Evolutionary conservation across 2,888 invertebrate genomes (phyloP).

Genomic region (Halictus ligatus): DNA sequence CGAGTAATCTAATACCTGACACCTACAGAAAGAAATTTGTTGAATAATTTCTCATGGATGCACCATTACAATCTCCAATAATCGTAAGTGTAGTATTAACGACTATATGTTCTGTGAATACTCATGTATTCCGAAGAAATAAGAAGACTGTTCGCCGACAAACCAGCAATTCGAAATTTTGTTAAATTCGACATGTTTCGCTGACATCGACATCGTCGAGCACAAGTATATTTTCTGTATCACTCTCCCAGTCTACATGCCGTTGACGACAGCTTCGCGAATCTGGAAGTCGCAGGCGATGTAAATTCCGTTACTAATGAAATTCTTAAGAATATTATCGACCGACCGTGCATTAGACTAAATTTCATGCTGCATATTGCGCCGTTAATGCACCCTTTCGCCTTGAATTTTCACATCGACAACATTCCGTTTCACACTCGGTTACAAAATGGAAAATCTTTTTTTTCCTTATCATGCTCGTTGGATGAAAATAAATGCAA

Average conservation of each 20-base stretch:
- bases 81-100: no score
- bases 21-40: no score
- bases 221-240: conserved; percentile 57
- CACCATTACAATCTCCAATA: no score
- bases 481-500: background rate
- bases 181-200: conserved; percentile 32
- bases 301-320: conserved; percentile 37
- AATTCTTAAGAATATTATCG: conserved; percentile 25
- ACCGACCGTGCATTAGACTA: conserved; percentile 10
- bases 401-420: background rate
- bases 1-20: no score
- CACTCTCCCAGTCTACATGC: conserved; percentile 28
- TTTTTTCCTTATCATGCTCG: background rate
- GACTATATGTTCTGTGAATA: no score
- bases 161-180: conserved; percentile 12
- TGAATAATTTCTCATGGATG: no score
- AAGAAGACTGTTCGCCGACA: background rate
- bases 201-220: conserved; percentile 19
- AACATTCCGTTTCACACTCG: background rate
- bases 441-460: background rate
- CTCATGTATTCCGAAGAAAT: background rate
- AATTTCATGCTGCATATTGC: background rate
- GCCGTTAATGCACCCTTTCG: no score
- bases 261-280: conserved; percentile 9
- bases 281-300: conserved; percentile 9